Evolutionary conservation across 1,140 invertebrate genomes (phyloP).

Genomic region (Philotrypesis tridentata): DNA sequence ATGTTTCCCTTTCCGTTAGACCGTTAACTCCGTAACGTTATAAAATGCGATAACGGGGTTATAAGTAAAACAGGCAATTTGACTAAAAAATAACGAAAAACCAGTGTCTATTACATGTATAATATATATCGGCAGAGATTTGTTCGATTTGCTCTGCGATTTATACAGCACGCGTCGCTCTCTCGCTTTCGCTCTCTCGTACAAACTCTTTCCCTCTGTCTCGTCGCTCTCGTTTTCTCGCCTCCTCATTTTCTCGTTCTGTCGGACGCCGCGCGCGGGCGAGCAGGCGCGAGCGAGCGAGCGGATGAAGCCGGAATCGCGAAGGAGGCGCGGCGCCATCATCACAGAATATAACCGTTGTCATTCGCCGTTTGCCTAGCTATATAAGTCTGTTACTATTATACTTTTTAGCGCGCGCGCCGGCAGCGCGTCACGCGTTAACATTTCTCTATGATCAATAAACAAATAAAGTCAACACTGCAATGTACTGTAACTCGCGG

Average conservation of each 20-base stretch:
- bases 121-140: slow-evolving; percentile 31
- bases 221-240: neutral
- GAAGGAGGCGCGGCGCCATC: neutral
- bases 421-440: neutral
- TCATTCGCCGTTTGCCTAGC: slow-evolving; percentile 2
- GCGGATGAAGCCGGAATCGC: neutral
- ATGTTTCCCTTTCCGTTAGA: slow-evolving; percentile 26
- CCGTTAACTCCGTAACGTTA: slow-evolving; percentile 36
- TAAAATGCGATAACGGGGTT: slow-evolving; percentile 51
- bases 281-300: no score
- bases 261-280: neutral
- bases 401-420: neutral
- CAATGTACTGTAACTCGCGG: slow-evolving; percentile 21
- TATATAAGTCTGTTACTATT: neutral
- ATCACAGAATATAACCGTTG: slow-evolving; percentile 17
- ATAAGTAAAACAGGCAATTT: slow-evolving; percentile 60
- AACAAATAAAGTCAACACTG: slow-evolving; percentile 30
- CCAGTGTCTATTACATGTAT: slow-evolving; percentile 49
- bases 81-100: slow-evolving; percentile 59
- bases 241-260: neutral
- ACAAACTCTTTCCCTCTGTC: neutral
- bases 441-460: slow-evolving; percentile 21
- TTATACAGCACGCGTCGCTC: neutral
- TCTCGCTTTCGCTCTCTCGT: neutral
- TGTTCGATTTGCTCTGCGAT: slow-evolving; percentile 34